Conservation (phyloP, 2,113 vertebrate species). For the Malurus cyaneus region DNA sequence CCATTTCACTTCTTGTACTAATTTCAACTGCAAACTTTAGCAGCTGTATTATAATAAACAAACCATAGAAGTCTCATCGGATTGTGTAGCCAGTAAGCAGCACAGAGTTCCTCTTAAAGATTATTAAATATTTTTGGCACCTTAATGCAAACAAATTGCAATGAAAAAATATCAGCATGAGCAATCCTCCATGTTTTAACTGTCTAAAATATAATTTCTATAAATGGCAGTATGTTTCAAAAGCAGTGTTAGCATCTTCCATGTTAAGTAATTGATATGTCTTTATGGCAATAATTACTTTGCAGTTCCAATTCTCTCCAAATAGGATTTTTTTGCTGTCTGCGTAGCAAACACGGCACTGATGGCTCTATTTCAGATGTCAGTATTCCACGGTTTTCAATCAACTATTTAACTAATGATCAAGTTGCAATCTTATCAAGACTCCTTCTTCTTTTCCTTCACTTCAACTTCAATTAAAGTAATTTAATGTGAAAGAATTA, state of each 20-base stretch:
- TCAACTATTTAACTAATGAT: background rate
- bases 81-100: background rate
- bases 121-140: constrained; percentile 36
- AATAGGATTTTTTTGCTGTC: background rate
- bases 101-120: background rate
- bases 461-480: background rate
- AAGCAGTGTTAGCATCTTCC: background rate
- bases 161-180: background rate
- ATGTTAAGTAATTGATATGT: background rate
- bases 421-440: background rate
- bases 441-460: background rate
- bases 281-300: background rate
- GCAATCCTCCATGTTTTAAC: background rate
- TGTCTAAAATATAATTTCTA: background rate
- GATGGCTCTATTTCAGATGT: background rate
- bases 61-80: background rate
- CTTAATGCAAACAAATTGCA: background rate
- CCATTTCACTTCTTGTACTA: background rate
- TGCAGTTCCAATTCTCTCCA: background rate
- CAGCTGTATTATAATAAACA: background rate
- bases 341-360: background rate
- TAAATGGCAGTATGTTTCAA: background rate
- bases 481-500: background rate
- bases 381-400: background rate
- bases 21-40: background rate